Base-by-base conservation (phyloP, 2,113 vertebrate genomes). In the Ameiurus melas region DNA sequence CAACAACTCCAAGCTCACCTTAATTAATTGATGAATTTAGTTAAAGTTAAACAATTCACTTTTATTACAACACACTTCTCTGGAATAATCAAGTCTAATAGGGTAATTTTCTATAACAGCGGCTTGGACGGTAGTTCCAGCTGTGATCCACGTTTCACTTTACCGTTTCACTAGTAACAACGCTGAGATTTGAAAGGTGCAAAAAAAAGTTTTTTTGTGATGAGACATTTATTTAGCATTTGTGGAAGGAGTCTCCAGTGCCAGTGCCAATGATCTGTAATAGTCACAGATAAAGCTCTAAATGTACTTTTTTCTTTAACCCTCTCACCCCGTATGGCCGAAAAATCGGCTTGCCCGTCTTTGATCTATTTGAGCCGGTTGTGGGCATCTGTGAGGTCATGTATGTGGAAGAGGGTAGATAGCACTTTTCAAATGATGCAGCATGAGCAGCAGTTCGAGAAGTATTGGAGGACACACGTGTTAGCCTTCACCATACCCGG, bases 1-100 rank as follows among this genome's bases (percentile, higher is more conserved):
- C 78, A 87, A 80, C 82, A 87, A 84, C 33, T 81, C 36, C 51
- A 71, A 43, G 53, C 5, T 12, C 70, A 25, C 20, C 22, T 47
- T 77, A 77, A 77, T 77, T 22, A 77, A 77, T 77, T 8, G 8
- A 19, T 73, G 70, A 39, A 19, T 39, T 17, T 17, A 73, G 33
- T 7, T 36, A 70, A 47, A 7, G 47, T 47, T 51, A 51, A 33
- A 16, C 14, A 33, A 70, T 70, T 70, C 4, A 5, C 12, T 43
- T 43, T 75, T 25, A 75, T 75, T 75, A 22, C 1, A 77, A 47
- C 39, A 47, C 20, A 5, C 36, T 47, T 22, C 20, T 47, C 22
- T 27, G 12, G 27, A 77, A 47, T 43, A 9, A 43, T 75, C 3
- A 43, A 47, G 25, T 47, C 73, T 77, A 20, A 77, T 47, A 27